A percentile compares a stretch with the other conserved stretches of the same genome.
phyloP scores from a whole-genome alignment of 2,113 vertebrate genomes.

The Dermatemys mawii region DNA sequence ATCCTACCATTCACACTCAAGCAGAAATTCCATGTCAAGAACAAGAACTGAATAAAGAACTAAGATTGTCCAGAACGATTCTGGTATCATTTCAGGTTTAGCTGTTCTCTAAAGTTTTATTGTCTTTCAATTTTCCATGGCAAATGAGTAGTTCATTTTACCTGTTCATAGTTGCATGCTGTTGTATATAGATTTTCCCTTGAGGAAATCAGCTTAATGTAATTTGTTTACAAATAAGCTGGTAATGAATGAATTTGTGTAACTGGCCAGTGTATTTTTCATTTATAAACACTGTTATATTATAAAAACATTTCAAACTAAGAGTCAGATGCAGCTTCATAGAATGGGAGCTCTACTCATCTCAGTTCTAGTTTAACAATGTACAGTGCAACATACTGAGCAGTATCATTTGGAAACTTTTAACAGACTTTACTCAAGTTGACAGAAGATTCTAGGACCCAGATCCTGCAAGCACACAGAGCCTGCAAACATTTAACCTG shows the following conservation, averaged over 20 bases:
- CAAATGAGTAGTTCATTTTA: background rate
- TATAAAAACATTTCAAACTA: background rate
- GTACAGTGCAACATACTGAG: background rate
- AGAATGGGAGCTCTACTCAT: background rate
- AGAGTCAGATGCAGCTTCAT: background rate
- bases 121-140: background rate
- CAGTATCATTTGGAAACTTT: background rate
- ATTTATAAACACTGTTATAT: background rate
- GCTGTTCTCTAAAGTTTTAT: background rate
- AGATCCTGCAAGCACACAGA: background rate
- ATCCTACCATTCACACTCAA: background rate
- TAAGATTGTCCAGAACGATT: background rate
- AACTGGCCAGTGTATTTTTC: too few relatives aligned
- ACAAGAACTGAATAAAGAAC: background rate
- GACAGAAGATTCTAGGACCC: background rate
- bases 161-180: background rate
- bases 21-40: background rate
- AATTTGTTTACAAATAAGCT: background rate
- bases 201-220: background rate
- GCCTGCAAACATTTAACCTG: background rate
- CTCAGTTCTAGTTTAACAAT: background rate
- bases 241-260: too few relatives aligned
- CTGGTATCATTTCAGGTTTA: background rate
- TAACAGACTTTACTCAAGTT: background rate
- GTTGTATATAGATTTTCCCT: background rate